These are phyloP conservation scores for Saturnia pavonia DNA, from an alignment of 2,888 invertebrate species.

Conservation along the genomic window DNA sequence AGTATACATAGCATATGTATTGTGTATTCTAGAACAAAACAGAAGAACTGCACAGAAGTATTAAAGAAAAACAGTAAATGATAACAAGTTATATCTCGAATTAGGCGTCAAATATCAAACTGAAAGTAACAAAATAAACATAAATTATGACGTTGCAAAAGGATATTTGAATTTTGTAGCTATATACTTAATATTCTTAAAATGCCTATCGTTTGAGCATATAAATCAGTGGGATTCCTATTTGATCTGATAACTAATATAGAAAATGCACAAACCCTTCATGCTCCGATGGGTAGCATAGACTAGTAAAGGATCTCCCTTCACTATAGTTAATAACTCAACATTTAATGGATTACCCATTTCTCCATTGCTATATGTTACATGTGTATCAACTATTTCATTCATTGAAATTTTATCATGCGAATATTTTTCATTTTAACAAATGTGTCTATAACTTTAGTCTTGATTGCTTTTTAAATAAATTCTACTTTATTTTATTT, in stretches of 20 bases:
- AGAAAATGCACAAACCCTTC: conserved; percentile 59
- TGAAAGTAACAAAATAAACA: background rate
- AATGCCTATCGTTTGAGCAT: background rate
- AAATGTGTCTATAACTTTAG: no score
- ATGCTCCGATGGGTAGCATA: conserved; percentile 61
- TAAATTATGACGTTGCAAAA: conserved; percentile 6
- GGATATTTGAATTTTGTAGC: background rate
- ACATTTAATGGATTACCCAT: conserved; percentile 76
- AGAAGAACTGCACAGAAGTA: background rate
- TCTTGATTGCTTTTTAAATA: no score
- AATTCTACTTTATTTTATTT: background rate
- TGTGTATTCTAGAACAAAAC: background rate
- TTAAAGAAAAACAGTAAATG: background rate
- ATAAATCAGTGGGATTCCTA: conserved; percentile 14
- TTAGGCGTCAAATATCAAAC: background rate
- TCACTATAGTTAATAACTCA: conserved; percentile 55
- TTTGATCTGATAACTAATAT: conserved; percentile 42
- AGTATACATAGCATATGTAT: background rate
- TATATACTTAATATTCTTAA: background rate
- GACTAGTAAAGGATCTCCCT: conserved; percentile 56
- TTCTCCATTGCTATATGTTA: conserved; percentile 50
- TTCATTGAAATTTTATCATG: conserved; percentile 7
- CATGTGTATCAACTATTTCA: conserved; percentile 14
- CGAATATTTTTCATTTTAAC: no score
- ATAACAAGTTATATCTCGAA: background rate